phyloP scores from a whole-genome alignment of 2,888 invertebrate genomes.

The Xestia rhomboidea region DNA sequence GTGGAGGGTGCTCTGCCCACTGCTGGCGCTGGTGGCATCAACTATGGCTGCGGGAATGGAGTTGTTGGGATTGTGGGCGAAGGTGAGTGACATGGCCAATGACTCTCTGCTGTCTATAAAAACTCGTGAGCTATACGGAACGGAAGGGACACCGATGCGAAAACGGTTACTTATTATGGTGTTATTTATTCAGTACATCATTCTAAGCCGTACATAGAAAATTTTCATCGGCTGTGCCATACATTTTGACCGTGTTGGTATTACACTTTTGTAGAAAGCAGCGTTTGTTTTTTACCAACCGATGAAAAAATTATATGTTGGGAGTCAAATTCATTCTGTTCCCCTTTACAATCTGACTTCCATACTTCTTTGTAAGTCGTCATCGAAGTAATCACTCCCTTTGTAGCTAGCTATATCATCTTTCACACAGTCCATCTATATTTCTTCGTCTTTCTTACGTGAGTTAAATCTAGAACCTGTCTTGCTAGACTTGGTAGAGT shows the following conservation, averaged over 20 bases:
- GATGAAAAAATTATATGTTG: no score
- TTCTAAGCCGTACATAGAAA: no score
- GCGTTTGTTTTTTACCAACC: no score
- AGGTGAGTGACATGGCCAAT: conserved; percentile 28
- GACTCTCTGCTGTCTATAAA: not conserved
- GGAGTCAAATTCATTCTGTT: not conserved
- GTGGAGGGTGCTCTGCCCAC: conserved; percentile 69
- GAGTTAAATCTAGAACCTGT: not conserved
- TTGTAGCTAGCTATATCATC: not conserved
- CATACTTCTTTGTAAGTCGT: not conserved
- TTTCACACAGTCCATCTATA: not conserved
- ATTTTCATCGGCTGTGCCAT: no score
- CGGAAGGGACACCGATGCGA: no score
- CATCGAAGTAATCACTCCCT: not conserved
- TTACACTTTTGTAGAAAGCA: no score
- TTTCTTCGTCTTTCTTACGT: not conserved
- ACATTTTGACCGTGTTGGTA: no score
- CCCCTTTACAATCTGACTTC: not conserved
- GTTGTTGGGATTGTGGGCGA: conserved; percentile 72
- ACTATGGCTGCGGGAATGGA: conserved; percentile 75
- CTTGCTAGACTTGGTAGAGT: not conserved
- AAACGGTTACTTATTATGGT: no score
- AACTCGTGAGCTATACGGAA: not conserved
- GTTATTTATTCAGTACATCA: no score
- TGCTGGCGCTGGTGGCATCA: conserved; percentile 71